A percentile compares a stretch with the other conserved stretches of the same genome.
phyloP scores from a whole-genome alignment of 2,797 vertebrate genomes.

The Meriones psammophilus region DNA sequence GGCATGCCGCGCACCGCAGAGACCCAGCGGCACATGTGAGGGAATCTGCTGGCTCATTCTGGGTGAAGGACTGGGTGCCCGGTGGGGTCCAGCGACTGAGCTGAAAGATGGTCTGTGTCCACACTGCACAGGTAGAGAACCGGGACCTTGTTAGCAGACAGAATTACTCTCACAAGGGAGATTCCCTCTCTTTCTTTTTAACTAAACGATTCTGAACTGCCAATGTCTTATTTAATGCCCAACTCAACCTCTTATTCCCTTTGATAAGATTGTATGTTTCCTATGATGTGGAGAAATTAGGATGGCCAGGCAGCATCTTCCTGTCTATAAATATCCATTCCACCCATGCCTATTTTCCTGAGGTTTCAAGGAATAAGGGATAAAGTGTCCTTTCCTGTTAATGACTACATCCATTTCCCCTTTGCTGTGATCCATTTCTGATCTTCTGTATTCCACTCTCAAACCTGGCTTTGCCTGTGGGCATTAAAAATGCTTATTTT shows the following conservation, averaged over 20 bases:
- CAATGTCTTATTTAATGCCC: slow-evolving; percentile 16
- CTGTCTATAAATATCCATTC: not conserved
- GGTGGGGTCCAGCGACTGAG: not conserved
- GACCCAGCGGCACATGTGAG: not conserved
- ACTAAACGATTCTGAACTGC: slow-evolving; percentile 6
- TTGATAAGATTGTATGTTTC: slow-evolving; percentile 42
- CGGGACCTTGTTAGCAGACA: not conserved
- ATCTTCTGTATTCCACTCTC: not conserved
- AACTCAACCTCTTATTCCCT: slow-evolving; percentile 5
- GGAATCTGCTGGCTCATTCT: not conserved
- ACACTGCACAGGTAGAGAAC: not conserved
- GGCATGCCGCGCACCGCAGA: not conserved
- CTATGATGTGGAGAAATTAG: not conserved
- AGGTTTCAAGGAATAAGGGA: not conserved
- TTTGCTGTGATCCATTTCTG: not conserved
- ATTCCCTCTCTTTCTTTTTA: not conserved
- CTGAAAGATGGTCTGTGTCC: not conserved
- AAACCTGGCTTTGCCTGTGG: not conserved
- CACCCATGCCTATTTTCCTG: not conserved
- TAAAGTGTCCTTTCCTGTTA: not conserved
- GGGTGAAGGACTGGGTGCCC: not conserved
- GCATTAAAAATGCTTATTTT: slow-evolving; percentile 22
- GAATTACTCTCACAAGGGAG: not conserved
- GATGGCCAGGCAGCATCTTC: not conserved
- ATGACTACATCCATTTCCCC: not conserved